A percentile compares a stretch with the other conserved stretches of the same genome.
Conservation (phyloP, 2,797 vertebrate species). For the Garrulus glandarius region DNA sequence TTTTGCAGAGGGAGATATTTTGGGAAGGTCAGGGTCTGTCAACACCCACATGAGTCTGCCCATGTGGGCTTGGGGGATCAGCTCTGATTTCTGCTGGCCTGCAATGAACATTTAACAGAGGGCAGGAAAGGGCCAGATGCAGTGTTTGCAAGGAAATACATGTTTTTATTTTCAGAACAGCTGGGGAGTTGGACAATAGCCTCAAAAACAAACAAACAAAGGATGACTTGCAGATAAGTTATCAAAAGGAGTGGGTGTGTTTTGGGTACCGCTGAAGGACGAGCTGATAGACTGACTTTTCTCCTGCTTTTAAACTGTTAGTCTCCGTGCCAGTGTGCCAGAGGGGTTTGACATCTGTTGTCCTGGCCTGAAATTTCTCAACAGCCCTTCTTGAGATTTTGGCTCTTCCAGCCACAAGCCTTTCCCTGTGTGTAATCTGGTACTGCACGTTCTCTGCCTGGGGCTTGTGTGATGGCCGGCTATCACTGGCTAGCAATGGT, state of each 20-base stretch:
- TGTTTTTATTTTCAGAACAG: slow-evolving; percentile 6
- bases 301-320: background rate
- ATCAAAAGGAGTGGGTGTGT: background rate
- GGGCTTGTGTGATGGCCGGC: accelerated
- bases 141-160: background rate
- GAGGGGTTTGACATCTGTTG: background rate
- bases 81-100: background rate
- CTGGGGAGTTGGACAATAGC: slow-evolving; percentile 10
- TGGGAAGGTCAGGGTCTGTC: background rate
- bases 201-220: slow-evolving; percentile 8
- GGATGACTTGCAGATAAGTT: background rate
- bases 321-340: background rate
- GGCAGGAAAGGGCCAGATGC: background rate
- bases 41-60: accelerated
- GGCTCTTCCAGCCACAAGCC: background rate
- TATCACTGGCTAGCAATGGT: background rate
- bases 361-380: background rate
- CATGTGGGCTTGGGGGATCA: background rate
- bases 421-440: background rate
- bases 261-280: background rate
- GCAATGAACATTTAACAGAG: accelerated
- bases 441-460: background rate
- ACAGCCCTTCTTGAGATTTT: background rate
- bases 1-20: background rate
- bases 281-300: background rate